phyloP scores from a whole-genome alignment of 2,888 invertebrate genomes.

The Drosophila greeni region DNA sequence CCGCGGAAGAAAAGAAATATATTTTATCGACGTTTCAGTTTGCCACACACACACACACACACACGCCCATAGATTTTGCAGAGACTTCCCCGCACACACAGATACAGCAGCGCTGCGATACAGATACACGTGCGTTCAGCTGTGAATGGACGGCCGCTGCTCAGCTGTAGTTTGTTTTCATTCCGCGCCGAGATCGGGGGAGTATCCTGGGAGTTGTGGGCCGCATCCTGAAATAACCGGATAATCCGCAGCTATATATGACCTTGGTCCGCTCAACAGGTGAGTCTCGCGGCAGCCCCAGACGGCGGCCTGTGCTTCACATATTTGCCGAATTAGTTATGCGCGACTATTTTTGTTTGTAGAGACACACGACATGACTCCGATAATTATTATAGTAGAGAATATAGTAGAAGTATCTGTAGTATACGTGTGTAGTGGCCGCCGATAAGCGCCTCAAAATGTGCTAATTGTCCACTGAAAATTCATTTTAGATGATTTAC shows the following conservation, averaged over 20 bases:
- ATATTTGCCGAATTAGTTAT: conserved; percentile 14
- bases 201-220: conserved; percentile 40
- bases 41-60: conserved; percentile 20
- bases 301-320: conserved; percentile 1
- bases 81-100: conserved; percentile 20
- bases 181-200: conserved; percentile 39
- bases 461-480: conserved; percentile 29
- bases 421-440: conserved; percentile 14
- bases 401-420: conserved; percentile 9
- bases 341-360: conserved; percentile 41
- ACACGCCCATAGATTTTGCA: conserved; percentile 11
- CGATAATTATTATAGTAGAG: conserved; percentile 34
- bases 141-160: conserved; percentile 43
- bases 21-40: conserved; percentile 42
- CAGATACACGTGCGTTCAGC: conserved; percentile 56
- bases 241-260: conserved; percentile 27
- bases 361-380: conserved; percentile 27
- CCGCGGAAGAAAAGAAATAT: conserved; percentile 9
- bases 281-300: conserved; percentile 37
- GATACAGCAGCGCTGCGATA: conserved; percentile 25
- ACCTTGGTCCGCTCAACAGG: conserved; percentile 50
- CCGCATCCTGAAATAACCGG: conserved; percentile 15
- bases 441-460: conserved; percentile 25
- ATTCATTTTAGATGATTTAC: conserved; percentile 15
- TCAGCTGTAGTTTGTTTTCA: conserved; percentile 68